A percentile compares a stretch with the other conserved stretches of the same genome.
These are phyloP conservation scores for Parthenolecanium corni DNA, from an alignment of 2,888 invertebrate species.

Conservation along the genomic window DNA sequence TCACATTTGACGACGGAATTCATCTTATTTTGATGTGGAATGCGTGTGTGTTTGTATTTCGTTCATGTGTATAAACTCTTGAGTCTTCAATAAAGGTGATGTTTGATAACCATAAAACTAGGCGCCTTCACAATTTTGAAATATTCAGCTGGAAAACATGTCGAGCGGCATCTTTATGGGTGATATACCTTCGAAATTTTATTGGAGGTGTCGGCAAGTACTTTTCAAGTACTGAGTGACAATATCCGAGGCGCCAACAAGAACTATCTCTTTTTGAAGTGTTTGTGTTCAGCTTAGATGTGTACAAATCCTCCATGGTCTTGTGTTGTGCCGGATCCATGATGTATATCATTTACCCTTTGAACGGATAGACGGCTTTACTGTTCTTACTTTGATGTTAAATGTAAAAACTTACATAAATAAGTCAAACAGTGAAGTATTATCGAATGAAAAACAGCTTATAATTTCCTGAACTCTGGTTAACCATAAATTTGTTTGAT, in stretches of 20 bases:
- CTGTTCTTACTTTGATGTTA: constrained; percentile 10
- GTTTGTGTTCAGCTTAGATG: too few species aligned
- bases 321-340: constrained; percentile 10
- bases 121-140: too few species aligned
- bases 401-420: constrained; percentile 22
- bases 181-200: neutral
- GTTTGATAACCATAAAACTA: too few species aligned
- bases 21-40: too few species aligned
- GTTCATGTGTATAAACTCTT: too few species aligned
- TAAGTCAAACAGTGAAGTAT: constrained; percentile 18
- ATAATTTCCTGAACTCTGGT: constrained; percentile 14
- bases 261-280: constrained; percentile 6
- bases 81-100: too few species aligned
- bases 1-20: too few species aligned
- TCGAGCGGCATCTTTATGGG: neutral
- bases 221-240: constrained; percentile 17
- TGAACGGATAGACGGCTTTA: constrained; percentile 9
- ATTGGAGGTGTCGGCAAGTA: neutral
- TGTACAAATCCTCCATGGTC: neutral
- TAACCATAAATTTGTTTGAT: constrained; percentile 7
- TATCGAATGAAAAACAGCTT: constrained; percentile 14
- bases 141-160: too few species aligned
- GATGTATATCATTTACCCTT: constrained; percentile 12
- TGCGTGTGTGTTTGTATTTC: too few species aligned
- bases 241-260: constrained; percentile 13